Evolutionary conservation across 64 coral and sea anemone genomes (phyloP), one percentile per base, ranked within the genome.

Genomic region (Pocillopora verrucosa): DNA sequence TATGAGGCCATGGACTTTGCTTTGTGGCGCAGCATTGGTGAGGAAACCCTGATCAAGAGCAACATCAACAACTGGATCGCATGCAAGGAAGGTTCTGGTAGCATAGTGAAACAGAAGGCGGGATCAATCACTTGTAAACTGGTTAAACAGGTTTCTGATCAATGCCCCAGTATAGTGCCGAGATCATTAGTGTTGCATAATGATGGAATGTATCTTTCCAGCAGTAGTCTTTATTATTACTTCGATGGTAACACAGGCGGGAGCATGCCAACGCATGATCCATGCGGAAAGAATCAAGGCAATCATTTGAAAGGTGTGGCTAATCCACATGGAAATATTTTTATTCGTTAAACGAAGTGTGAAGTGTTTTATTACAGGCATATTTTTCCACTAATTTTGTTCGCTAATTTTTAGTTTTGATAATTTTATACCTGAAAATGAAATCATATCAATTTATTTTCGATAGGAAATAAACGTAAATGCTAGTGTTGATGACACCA

Each of bases 1-100:
- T 77, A 72, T 41, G 58, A 68, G 20, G 87, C 92, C 38, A 89
- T 94, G 87, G 59, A 86, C 26, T 94, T 94, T 56, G 64, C 79
- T 45, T 61, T 89, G 9, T 94, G 92, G 87, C 76, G 84, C 63
- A 72, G 10, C 7, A 64, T 93, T 34, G 79, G 92, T 58, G 77
- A 60, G 16, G 34, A 89, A 13, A 64, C 76, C 61, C 22, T 93
- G 24, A 58, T 93, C 79, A 93, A 89, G 30, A 73, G 19, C 22
- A 79, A 79, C 76, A 79, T 79, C 76, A 79, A 79, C 58, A 73
- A 73, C 69, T 73, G 19, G 69, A 73, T 73, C 4, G 7, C 45
- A 13, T 91, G 89, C 60, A 74, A 58, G 9, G 77, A 77, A 3
- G 78, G 59, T 14, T 56, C 45, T 56, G 89, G 89, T 19, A 91